A percentile compares a stretch with the other conserved stretches of the same genome.
Evolutionary conservation across 2,888 invertebrate genomes (phyloP).

Genomic region (Deilephila porcellus): DNA sequence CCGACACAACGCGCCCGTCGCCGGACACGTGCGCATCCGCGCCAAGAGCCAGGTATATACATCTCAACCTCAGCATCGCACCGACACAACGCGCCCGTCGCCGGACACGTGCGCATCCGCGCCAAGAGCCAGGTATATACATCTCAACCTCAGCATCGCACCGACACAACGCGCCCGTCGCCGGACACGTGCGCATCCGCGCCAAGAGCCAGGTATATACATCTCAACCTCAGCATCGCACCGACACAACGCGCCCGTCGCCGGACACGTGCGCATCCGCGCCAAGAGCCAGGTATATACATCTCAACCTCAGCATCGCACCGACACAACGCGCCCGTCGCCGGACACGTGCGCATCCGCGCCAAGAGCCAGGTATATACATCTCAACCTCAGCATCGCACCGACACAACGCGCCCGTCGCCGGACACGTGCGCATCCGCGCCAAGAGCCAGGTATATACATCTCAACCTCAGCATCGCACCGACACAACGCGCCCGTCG

Average conservation of each 20-base stretch:
- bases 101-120: constrained; percentile 98
- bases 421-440: constrained; percentile 98
- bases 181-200: constrained; percentile 98
- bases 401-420: constrained; percentile 94
- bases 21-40: constrained; percentile 98
- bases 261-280: constrained; percentile 98
- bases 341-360: constrained; percentile 98
- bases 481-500: constrained; percentile 94
- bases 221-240: constrained; percentile 99
- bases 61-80: constrained; percentile 99
- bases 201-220: constrained; percentile 97
- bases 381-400: constrained; percentile 99
- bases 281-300: constrained; percentile 97
- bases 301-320: constrained; percentile 99
- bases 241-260: constrained; percentile 94
- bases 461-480: constrained; percentile 99
- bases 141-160: constrained; percentile 99
- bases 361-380: constrained; percentile 97
- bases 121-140: constrained; percentile 97
- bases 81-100: constrained; percentile 94
- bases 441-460: constrained; percentile 97
- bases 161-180: constrained; percentile 94
- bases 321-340: constrained; percentile 94
- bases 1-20: constrained; percentile 94
- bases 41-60: constrained; percentile 97